phyloP scores from a whole-genome alignment of 2,797 vertebrate genomes.

The Hypotaenidia okinawae region DNA sequence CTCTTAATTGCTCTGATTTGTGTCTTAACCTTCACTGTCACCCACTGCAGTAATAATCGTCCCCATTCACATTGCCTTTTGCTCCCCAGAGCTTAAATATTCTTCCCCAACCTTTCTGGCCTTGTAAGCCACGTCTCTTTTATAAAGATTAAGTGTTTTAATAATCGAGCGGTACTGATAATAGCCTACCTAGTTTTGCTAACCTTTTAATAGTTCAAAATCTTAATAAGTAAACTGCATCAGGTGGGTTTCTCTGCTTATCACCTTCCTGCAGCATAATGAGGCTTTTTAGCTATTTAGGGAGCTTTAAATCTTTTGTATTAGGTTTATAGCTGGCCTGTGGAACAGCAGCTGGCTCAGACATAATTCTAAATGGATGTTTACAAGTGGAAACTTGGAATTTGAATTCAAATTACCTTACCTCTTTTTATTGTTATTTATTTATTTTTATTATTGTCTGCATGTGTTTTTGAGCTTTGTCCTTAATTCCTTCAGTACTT shows the following conservation, averaged over 20 bases:
- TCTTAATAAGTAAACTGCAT: constrained; percentile 12
- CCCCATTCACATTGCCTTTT: neutral
- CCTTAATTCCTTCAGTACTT: constrained; percentile 47
- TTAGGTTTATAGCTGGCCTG: constrained; percentile 23
- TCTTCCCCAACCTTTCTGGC: neutral
- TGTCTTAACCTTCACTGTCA: neutral
- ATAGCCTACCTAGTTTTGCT: neutral
- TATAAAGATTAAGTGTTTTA: neutral
- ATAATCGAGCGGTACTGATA: neutral
- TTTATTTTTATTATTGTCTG: neutral
- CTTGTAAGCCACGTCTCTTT: neutral
- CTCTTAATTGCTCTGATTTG: neutral
- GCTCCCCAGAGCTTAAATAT: neutral
- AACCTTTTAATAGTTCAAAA: constrained; percentile 21
- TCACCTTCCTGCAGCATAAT: constrained; percentile 36
- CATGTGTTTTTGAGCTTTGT: constrained; percentile 18
- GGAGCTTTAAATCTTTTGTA: neutral
- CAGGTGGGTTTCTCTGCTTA: constrained; percentile 31
- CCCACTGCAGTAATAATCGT: neutral
- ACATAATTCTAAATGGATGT: constrained; percentile 31
- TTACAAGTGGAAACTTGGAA: constrained; percentile 48
- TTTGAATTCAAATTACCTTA: constrained; percentile 33
- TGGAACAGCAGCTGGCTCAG: neutral
- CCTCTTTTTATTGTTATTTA: neutral
- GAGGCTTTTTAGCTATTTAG: constrained; percentile 46